Evolutionary conservation across 2,888 invertebrate species (phyloP).

Genomic region (Nomada ruficornis): DNA sequence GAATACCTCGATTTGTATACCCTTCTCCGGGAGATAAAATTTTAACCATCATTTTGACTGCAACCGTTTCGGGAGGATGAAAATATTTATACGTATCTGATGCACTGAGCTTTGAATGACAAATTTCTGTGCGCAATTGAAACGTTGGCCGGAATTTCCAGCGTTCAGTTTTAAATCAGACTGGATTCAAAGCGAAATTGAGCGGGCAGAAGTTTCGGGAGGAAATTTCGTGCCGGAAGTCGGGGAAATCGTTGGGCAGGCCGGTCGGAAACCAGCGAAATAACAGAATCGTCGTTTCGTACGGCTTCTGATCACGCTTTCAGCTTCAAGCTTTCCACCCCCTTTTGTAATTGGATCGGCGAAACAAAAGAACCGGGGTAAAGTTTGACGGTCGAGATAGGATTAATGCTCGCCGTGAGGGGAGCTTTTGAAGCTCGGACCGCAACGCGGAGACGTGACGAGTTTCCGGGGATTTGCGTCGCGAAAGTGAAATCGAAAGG

Average conservation of each 20-base stretch:
- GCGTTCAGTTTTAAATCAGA: constrained; percentile 10
- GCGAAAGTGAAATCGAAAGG: constrained; percentile 6
- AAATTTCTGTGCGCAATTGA: background rate
- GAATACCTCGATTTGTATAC: too few species aligned
- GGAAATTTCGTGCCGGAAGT: constrained; percentile 6
- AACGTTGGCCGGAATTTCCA: background rate
- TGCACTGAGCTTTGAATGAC: background rate
- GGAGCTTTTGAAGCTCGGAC: constrained; percentile 30
- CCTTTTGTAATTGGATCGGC: constrained; percentile 54
- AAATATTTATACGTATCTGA: too few species aligned
- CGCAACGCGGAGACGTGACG: constrained; percentile 27
- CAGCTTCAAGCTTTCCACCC: constrained; percentile 40
- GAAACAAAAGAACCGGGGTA: constrained; percentile 51
- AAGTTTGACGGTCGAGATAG: constrained; percentile 53
- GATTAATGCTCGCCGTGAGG: constrained; percentile 43
- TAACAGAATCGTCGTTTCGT: constrained; percentile 43
- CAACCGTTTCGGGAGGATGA: too few species aligned
- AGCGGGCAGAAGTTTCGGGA: background rate
- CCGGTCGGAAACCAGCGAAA: constrained; percentile 28
- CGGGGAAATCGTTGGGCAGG: background rate
- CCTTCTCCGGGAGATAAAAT: too few species aligned
- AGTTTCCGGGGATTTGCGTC: constrained; percentile 42
- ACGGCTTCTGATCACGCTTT: constrained; percentile 50
- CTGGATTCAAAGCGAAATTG: background rate
- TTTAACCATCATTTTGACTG: too few species aligned